Evolutionary conservation across 1,140 invertebrate species (phyloP).

Genomic region (Leptinotarsa defecta): DNA sequence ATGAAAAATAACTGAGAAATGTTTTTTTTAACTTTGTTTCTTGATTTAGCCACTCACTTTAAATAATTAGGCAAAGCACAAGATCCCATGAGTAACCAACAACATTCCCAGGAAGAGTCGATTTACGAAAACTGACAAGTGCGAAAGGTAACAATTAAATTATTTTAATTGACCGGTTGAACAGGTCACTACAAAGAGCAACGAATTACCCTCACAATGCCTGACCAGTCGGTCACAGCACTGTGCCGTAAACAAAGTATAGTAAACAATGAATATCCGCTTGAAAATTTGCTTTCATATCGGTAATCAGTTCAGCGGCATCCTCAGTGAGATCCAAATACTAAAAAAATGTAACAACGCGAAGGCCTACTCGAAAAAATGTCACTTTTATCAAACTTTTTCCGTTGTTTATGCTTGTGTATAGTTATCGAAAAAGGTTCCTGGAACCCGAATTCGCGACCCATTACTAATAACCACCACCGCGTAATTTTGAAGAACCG

Average conservation of each 20-base stretch:
- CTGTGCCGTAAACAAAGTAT: slow-evolving; percentile 23
- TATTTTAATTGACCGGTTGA: no score
- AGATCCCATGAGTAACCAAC: no score
- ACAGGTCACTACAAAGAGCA: no score
- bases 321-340: neutral
- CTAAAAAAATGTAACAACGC: slow-evolving; percentile 10
- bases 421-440: slow-evolving; percentile 44
- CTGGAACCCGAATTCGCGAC: slow-evolving; percentile 32
- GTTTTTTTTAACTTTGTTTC: no score
- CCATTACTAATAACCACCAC: slow-evolving; percentile 28
- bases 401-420: slow-evolving; percentile 47
- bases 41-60: no score
- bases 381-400: slow-evolving; percentile 36
- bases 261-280: slow-evolving; percentile 40
- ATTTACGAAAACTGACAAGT: no score
- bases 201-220: neutral
- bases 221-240: slow-evolving; percentile 20
- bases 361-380: slow-evolving; percentile 27
- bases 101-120: no score
- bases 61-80: no score
- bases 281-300: slow-evolving; percentile 23
- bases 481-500: slow-evolving; percentile 24
- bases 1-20: no score
- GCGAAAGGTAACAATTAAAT: no score
- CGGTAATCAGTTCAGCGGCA: slow-evolving; percentile 7